Evolutionary conservation across 2,113 vertebrate species (phyloP).

Genomic region (Emydocephalus ijimae): DNA sequence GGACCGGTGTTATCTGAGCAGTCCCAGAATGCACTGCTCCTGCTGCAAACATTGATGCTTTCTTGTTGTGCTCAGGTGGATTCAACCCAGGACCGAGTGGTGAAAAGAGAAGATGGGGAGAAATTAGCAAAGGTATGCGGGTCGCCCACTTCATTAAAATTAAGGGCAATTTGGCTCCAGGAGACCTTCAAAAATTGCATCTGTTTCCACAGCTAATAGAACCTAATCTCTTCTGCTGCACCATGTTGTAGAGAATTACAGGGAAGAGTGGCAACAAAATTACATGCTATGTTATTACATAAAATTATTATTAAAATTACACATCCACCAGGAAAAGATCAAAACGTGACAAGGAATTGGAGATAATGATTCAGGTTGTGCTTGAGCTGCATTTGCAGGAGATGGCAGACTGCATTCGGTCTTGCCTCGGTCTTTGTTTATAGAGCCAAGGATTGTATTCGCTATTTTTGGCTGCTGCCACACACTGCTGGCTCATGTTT

Average conservation of each 20-base stretch:
- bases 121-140: constrained; percentile 85
- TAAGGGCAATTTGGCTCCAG: background rate
- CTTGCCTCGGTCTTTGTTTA: background rate
- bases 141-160: background rate
- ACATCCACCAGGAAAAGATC: no score
- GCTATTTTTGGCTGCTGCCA: no score
- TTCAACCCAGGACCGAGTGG: constrained; percentile 83
- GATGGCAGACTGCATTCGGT: background rate
- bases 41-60: background rate
- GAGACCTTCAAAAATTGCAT: background rate
- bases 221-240: background rate
- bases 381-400: background rate
- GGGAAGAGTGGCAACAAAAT: background rate
- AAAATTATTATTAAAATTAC: no score
- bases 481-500: no score
- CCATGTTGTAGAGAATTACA: background rate
- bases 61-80: constrained; percentile 74
- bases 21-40: background rate
- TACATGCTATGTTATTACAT: no score
- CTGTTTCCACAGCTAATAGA: background rate
- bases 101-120: constrained; percentile 90
- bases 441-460: no score
- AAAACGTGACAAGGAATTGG: background rate
- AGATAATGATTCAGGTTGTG: background rate
- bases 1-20: background rate